A percentile compares a stretch with the other conserved stretches of the same genome.
phyloP scores from a whole-genome alignment of 2,113 vertebrate genomes.

The Siniperca knerii region DNA sequence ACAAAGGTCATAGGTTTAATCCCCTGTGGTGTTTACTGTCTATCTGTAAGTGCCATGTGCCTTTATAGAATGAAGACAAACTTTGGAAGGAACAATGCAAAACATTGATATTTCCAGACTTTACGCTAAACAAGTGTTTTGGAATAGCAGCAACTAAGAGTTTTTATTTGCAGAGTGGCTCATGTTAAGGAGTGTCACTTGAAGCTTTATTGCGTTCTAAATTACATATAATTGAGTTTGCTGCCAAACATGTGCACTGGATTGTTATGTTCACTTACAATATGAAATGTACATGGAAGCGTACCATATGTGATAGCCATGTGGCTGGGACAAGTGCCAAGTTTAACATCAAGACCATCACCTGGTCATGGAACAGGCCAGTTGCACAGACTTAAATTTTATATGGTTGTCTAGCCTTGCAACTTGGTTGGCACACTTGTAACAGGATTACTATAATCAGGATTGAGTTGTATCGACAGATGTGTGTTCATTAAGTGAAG shows the following conservation, averaged over 20 bases:
- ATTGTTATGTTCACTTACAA: neutral
- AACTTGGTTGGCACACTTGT: slow-evolving; percentile 49
- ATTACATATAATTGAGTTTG: neutral
- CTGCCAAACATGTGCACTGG: neutral
- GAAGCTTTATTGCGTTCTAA: neutral
- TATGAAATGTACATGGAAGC: neutral
- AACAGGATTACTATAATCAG: slow-evolving; percentile 67
- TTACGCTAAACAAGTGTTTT: neutral
- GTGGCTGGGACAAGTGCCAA: slow-evolving; percentile 19
- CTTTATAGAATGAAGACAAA: neutral
- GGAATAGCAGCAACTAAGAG: neutral
- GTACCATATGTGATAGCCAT: slow-evolving; percentile 44
- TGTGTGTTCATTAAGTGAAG: slow-evolving; percentile 69
- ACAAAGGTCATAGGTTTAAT: slow-evolving; percentile 29
- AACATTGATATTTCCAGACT: neutral
- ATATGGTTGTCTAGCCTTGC: slow-evolving; percentile 21
- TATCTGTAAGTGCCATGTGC: neutral
- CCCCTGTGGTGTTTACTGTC: slow-evolving; percentile 21
- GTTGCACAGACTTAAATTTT: slow-evolving; percentile 16
- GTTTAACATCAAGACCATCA: slow-evolving; percentile 12
- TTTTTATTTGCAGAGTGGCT: no score
- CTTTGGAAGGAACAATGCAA: neutral
- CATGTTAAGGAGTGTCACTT: neutral
- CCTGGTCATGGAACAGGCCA: neutral
- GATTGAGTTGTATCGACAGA: slow-evolving; percentile 68